Conservation (phyloP, 2,113 vertebrate genomes). For the Platysternon megacephalum region DNA sequence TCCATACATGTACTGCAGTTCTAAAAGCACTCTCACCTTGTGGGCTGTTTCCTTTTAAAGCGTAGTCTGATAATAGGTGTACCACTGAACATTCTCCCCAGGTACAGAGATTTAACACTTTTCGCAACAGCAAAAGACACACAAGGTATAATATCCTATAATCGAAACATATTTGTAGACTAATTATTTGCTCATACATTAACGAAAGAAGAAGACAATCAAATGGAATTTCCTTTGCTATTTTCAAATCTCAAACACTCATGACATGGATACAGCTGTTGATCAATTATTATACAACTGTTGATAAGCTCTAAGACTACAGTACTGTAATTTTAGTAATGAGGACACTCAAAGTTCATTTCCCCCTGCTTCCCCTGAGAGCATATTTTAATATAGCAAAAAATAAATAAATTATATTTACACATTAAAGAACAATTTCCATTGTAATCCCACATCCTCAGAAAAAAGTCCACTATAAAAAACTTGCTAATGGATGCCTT, state of each 20-base stretch:
- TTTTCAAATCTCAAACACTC: background rate
- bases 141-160: conserved; percentile 87
- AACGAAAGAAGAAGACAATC: background rate
- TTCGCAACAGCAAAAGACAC: conserved; percentile 84
- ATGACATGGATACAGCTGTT: background rate
- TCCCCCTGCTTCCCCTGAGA: background rate
- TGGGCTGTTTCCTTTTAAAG: conserved; percentile 90
- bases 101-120: conserved; percentile 91
- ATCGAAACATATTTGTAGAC: conserved; percentile 26
- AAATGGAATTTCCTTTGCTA: background rate
- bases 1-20: background rate
- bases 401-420: background rate
- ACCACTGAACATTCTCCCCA: conserved; percentile 95
- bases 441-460: background rate
- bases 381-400: background rate
- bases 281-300: background rate
- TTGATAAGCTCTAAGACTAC: background rate
- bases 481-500: background rate
- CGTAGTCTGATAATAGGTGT: conserved; percentile 90
- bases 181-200: background rate
- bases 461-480: background rate
- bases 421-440: background rate
- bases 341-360: conserved; percentile 7
- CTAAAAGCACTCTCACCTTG: conserved; percentile 83
- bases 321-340: background rate